Evolutionary conservation across 2,888 invertebrate species (phyloP), one percentile per base, ranked within the genome.

Genomic region (Athrips mouffetella): DNA sequence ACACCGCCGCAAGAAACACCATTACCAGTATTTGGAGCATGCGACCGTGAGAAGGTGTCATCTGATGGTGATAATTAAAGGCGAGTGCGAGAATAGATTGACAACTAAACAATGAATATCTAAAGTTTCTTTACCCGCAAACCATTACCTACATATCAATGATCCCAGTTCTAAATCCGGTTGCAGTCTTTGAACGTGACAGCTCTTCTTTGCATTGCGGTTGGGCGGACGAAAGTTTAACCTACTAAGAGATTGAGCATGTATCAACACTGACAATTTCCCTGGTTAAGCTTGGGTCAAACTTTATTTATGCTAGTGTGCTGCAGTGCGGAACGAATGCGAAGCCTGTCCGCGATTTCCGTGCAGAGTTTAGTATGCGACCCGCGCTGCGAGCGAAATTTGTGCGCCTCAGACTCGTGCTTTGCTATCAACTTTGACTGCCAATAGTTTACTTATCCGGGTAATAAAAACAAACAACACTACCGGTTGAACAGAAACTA

Each of bases 221-320:
- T 84, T 75, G 67, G 66, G 71, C 73, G 69, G 75, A 82, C 76
- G 85, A 86, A 85, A 86, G 84, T 83, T 71, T 73, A 78, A 73
- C 84, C 83, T 76, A 85, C 80, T 82, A 56, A 62, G 59, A 53
- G 62, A 67, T 67, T 64, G 70, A 68, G 75, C 76, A 76, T 76
- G 73, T 78, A 76, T 76, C 68, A 74, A 58, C 69, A 66, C 72
- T 63, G 73, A 70, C 75, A 79, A 77, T 84, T 84, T 82, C 82
- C 80, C 79, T 79, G 72, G 67, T 73, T 67, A 72, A 71, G 71
- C 70, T 67, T 60, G 54, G 74, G 76, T 76, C 71, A 68, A 69
- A 71, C 70, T 73, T 66, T 71, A 73, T 78, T 73, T 73, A 74
- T 82, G 83, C 75, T 72, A 82, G 71, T 76, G 70, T 76, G 81